A percentile compares a stretch with the other conserved stretches of the same genome.
Conservation (phyloP, 2,888 invertebrate species). For the Lepetodrilus schrolli region DNA sequence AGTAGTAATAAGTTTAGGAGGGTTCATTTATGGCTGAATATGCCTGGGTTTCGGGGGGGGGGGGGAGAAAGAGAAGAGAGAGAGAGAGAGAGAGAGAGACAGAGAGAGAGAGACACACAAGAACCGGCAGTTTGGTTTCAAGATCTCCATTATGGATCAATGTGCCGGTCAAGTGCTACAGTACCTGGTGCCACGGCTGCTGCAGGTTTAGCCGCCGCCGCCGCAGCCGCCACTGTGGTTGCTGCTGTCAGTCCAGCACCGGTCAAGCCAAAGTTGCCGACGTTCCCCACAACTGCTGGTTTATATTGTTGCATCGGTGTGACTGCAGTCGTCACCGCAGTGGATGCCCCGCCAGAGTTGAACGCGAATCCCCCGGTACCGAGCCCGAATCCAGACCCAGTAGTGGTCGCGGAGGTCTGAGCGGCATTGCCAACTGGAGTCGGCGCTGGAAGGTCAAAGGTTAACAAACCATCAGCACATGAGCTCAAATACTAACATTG, state of each 20-base stretch:
- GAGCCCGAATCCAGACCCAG: slow-evolving; percentile 7
- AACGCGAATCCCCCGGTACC: slow-evolving; percentile 16
- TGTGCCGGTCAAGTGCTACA: not conserved
- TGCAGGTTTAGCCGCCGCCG: slow-evolving; percentile 20
- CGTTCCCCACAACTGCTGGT: not conserved
- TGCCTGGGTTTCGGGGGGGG: no score
- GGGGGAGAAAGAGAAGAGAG: no score
- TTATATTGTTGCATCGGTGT: no score
- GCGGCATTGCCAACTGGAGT: slow-evolving; percentile 5
- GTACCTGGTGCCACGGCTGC: slow-evolving; percentile 34
- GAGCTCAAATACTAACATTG: no score
- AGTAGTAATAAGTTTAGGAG: no score
- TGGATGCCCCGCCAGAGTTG: not conserved
- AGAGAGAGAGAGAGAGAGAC: no score
- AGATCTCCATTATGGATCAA: no score
- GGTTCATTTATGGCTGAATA: no score
- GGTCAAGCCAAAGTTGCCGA: not conserved
- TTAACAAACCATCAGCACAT: no score
- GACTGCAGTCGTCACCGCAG: not conserved
- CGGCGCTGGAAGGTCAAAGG: not conserved
- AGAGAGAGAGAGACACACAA: no score
- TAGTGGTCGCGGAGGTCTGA: not conserved
- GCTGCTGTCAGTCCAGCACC: not conserved
- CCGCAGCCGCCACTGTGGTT: not conserved
- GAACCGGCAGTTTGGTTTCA: no score